phyloP scores from a whole-genome alignment of 2,113 vertebrate species.

The Mastomys natalensis region DNA sequence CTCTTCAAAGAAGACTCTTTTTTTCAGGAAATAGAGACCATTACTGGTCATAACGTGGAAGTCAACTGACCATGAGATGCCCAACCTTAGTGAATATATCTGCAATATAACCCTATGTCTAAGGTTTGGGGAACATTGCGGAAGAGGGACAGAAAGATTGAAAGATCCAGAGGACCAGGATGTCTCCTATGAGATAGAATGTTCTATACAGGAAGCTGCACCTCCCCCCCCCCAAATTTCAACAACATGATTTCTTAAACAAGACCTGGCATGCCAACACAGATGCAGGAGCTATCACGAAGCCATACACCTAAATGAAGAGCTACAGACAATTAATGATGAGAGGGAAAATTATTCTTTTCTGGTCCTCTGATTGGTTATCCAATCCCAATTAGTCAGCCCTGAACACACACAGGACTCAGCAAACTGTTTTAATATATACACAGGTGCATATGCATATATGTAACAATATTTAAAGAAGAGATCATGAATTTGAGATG shows the following conservation, averaged over 20 bases:
- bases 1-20: neutral
- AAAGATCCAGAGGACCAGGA: neutral
- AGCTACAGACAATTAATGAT: neutral
- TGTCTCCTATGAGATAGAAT: neutral
- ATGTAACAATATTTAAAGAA: neutral
- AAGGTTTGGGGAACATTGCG: neutral
- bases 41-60: neutral
- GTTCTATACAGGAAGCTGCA: neutral
- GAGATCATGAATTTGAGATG: neutral
- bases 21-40: neutral
- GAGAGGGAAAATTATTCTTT: neutral
- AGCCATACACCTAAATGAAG: neutral
- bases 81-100: neutral
- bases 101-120: neutral
- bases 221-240: no score
- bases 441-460: neutral
- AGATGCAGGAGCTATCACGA: neutral
- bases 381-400: neutral
- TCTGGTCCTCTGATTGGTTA: neutral
- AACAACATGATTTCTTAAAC: neutral
- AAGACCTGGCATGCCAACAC: neutral
- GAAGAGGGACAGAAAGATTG: neutral
- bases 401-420: neutral
- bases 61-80: neutral
- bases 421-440: no score